A percentile compares a stretch with the other conserved stretches of the same genome.
phyloP scores from a whole-genome alignment of 2,797 vertebrate genomes.

The Nyctalus aviator region DNA sequence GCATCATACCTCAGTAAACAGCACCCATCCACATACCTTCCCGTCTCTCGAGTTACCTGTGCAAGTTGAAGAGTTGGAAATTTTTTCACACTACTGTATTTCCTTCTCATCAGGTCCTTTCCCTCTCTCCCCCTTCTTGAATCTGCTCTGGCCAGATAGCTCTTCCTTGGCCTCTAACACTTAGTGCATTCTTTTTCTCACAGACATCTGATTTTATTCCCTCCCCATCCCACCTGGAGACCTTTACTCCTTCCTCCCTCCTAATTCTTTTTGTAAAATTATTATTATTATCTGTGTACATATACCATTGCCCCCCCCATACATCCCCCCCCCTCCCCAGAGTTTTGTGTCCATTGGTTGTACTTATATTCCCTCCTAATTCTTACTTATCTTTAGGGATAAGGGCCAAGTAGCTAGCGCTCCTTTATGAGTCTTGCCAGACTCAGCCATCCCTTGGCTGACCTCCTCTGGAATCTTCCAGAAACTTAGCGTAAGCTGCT shows the following conservation, averaged over 20 bases:
- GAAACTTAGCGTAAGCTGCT: neutral
- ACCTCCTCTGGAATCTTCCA: neutral
- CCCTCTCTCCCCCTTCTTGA: neutral
- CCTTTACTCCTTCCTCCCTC: no score
- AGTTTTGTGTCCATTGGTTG: no score
- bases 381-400: neutral
- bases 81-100: neutral
- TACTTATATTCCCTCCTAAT: neutral
- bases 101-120: neutral
- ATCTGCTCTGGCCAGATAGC: neutral
- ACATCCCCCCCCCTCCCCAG: no score
- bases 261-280: no score
- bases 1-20: neutral
- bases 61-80: neutral
- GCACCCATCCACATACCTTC: neutral
- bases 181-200: neutral
- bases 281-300: no score
- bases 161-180: neutral
- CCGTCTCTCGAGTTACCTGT: neutral
- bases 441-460: neutral
- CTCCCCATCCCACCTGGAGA: neutral
- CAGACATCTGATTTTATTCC: neutral
- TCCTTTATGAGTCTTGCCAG: neutral
- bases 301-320: no score
- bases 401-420: neutral